Conservation (phyloP, 2,113 vertebrate genomes). For the Cebidichthys violaceus region DNA sequence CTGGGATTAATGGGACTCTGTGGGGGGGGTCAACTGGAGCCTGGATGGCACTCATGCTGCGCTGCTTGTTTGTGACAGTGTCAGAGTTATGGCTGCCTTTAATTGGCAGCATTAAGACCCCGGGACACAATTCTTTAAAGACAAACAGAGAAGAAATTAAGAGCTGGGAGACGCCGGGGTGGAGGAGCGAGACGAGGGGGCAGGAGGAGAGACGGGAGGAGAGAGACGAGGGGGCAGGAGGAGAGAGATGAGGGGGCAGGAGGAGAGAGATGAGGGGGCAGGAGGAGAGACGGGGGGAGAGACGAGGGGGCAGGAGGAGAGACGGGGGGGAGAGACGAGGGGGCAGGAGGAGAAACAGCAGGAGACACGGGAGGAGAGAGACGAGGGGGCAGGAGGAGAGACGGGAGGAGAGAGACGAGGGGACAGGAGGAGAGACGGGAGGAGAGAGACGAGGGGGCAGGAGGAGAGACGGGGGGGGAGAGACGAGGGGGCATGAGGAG, state of each 20-base stretch:
- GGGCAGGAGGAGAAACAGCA: too few relatives aligned
- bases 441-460: conserved; percentile 6
- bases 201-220: neutral
- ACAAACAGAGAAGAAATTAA: conserved; percentile 30
- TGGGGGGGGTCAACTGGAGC: conserved; percentile 39
- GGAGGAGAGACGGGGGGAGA: too few relatives aligned
- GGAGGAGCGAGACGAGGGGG: conserved; percentile 1
- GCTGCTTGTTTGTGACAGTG: conserved; percentile 67
- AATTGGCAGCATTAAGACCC: conserved; percentile 57
- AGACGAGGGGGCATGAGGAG: too few relatives aligned
- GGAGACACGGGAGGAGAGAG: neutral
- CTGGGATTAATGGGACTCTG: conserved; percentile 56
- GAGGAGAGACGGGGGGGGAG: too few relatives aligned
- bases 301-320: too few relatives aligned
- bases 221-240: too few relatives aligned
- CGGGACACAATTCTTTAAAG: conserved; percentile 17
- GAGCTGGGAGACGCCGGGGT: neutral
- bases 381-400: neutral
- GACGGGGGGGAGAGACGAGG: too few relatives aligned
- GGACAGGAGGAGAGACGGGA: neutral
- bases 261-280: too few relatives aligned
- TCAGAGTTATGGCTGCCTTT: conserved; percentile 60
- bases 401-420: conserved; percentile 3
- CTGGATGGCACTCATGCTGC: conserved; percentile 46
- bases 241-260: too few relatives aligned